A percentile compares a stretch with the other conserved stretches of the same genome.
These are phyloP conservation scores for Cryptocephalus moraei DNA, from an alignment of 2,888 invertebrate species.

Conservation along the genomic window DNA sequence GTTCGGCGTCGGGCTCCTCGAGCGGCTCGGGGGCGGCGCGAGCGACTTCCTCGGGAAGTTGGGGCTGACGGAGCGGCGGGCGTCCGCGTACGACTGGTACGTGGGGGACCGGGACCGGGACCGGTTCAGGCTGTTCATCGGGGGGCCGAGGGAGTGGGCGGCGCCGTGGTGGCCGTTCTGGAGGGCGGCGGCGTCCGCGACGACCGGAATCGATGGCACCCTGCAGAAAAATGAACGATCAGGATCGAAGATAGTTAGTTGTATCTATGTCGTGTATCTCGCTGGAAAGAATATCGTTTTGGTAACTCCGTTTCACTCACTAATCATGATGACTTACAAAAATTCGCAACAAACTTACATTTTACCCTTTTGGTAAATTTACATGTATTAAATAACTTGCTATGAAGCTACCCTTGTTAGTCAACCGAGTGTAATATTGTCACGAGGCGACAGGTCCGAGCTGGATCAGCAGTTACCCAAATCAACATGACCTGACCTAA, in stretches of 20 bases:
- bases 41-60: conserved; percentile 28
- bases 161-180: conserved; percentile 15
- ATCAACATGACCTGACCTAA: no score
- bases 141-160: conserved; percentile 31
- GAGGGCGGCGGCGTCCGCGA: conserved; percentile 4
- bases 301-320: background rate
- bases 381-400: no score
- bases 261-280: no score
- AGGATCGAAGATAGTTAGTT: no score
- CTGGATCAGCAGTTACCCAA: no score
- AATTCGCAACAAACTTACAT: no score
- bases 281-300: background rate
- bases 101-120: conserved; percentile 35
- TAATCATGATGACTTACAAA: no score
- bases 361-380: no score
- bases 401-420: no score
- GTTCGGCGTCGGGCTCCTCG: conserved; percentile 44
- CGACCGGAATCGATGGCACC: conserved; percentile 4
- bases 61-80: conserved; percentile 31
- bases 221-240: conserved; percentile 7
- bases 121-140: conserved; percentile 35
- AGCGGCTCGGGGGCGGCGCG: conserved; percentile 25
- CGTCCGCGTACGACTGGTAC: conserved; percentile 19
- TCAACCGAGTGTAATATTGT: no score
- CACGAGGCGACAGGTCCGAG: no score